Conservation (phyloP, 2,888 invertebrate genomes). For the Netelia fuscicornis region DNA sequence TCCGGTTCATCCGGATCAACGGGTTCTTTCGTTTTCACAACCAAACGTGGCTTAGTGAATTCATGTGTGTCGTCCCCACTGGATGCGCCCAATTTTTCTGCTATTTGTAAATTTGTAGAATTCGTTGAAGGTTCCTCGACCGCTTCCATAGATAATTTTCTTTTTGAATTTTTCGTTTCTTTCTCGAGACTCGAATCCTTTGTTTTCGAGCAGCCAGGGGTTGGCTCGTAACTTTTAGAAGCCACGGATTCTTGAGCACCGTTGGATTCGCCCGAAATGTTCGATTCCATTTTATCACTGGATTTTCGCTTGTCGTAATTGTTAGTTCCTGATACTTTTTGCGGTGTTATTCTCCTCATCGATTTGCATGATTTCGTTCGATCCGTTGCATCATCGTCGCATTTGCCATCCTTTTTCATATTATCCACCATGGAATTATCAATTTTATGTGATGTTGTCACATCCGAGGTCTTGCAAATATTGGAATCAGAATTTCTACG, state of each 20-base stretch:
- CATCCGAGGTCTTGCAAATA: neutral
- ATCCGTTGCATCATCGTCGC: neutral
- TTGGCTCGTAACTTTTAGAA: neutral
- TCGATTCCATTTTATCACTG: neutral
- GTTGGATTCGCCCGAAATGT: neutral
- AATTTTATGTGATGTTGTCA: neutral
- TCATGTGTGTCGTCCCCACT: neutral
- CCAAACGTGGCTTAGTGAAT: slow-evolving; percentile 72
- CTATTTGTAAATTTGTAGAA: neutral
- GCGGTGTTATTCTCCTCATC: slow-evolving; percentile 23
- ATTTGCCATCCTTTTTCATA: neutral
- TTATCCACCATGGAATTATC: neutral
- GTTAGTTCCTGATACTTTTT: neutral
- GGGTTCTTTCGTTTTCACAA: slow-evolving; percentile 72
- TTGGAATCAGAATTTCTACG: neutral
- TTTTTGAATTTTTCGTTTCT: neutral
- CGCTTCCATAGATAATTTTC: neutral
- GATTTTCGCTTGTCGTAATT: neutral
- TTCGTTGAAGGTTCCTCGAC: slow-evolving; percentile 9
- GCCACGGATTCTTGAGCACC: neutral
- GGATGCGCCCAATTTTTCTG: neutral
- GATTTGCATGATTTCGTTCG: neutral
- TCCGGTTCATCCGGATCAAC: slow-evolving; percentile 71
- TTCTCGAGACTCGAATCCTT: neutral
- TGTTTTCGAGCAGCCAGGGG: slow-evolving; percentile 36